A percentile compares a stretch with the other conserved stretches of the same genome.
These are phyloP conservation scores for Scaptomyza tumidula DNA, from an alignment of 2,888 invertebrate genomes.

Conservation along the genomic window DNA sequence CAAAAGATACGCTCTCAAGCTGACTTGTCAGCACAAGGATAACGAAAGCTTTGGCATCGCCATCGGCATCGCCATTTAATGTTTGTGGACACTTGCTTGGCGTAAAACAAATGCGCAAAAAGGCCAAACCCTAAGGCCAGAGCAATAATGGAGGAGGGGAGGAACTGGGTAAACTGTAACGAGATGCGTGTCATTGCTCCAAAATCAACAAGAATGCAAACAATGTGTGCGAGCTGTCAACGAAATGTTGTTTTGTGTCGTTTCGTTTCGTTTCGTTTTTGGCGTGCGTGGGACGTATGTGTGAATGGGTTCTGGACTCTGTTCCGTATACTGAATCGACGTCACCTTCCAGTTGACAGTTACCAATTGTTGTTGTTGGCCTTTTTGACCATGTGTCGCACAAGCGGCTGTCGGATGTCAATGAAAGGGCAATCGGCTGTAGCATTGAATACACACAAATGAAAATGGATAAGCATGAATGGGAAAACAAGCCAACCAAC, in stretches of 20 bases:
- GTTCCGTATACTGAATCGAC: conserved; percentile 1
- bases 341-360: conserved; percentile 34
- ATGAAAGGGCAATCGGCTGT: conserved; percentile 66
- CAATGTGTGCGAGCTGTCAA: conserved; percentile 63
- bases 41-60: conserved; percentile 30
- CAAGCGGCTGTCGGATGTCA: conserved; percentile 34
- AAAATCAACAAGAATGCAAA: conserved; percentile 77
- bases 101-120: conserved; percentile 39
- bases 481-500: conserved; percentile 62
- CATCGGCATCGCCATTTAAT: not conserved
- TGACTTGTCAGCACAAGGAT: conserved; percentile 46
- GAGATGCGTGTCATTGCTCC: conserved; percentile 75
- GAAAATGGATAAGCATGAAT: conserved; percentile 3
- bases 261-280: conserved; percentile 17
- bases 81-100: conserved; percentile 43
- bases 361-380: conserved; percentile 25
- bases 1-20: conserved; percentile 41
- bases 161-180: conserved; percentile 55
- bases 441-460: not conserved
- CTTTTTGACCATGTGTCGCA: conserved; percentile 23
- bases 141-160: not conserved
- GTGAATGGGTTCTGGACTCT: not conserved
- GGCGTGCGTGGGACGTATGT: conserved; percentile 16
- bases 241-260: conserved; percentile 11
- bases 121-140: conserved; percentile 13